Conservation (phyloP, 1,140 invertebrate genomes). For the Temnothorax nylanderi region DNA sequence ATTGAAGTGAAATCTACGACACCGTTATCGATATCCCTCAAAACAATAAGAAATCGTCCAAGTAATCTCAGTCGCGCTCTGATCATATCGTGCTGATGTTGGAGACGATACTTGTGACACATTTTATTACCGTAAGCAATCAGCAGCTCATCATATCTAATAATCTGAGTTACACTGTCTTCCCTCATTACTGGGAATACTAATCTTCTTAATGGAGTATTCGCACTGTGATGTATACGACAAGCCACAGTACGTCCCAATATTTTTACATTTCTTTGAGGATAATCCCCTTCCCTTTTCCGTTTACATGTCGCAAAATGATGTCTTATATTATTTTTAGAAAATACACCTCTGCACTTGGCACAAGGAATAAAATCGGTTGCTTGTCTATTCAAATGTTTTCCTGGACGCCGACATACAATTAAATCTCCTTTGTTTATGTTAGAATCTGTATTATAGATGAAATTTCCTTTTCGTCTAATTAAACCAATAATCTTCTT, state of each 20-base stretch:
- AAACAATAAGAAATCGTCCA: not conserved
- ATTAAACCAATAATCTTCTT: constrained; percentile 14
- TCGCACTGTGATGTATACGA: not conserved
- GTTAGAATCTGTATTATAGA: constrained; percentile 11
- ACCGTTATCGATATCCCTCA: not conserved
- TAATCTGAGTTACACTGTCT: no score
- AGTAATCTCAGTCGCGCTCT: no score
- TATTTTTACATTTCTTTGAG: constrained; percentile 1
- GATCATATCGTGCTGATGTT: no score
- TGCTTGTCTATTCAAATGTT: not conserved
- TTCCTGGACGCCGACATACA: constrained; percentile 15
- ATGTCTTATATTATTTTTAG: not conserved
- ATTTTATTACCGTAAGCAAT: no score
- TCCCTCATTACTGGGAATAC: no score
- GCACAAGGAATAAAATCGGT: not conserved
- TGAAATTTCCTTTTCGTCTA: constrained; percentile 28
- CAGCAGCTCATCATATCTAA: no score
- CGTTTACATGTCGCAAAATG: not conserved
- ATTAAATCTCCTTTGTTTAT: constrained; percentile 29
- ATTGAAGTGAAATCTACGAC: no score
- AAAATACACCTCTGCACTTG: not conserved
- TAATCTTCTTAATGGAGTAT: not conserved
- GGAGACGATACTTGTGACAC: no score
- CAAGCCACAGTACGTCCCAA: not conserved
- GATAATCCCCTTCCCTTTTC: not conserved